Conservation (phyloP, 2,888 invertebrate genomes). For the Cremastinae sp. region DNA sequence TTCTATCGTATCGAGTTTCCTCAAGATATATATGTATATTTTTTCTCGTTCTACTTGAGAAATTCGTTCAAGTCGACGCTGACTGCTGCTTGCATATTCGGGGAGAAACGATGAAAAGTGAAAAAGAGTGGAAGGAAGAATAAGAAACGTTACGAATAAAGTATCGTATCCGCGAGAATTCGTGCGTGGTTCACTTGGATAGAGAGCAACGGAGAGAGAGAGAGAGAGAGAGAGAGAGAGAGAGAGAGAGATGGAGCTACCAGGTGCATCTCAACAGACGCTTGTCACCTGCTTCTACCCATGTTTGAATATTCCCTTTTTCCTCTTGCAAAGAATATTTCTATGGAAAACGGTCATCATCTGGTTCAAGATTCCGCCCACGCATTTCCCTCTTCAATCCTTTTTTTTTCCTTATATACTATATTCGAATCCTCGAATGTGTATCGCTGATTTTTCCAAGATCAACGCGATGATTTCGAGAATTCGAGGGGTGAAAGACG, state of each 20-base stretch:
- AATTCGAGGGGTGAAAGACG: not conserved
- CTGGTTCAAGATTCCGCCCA: slow-evolving; percentile 17
- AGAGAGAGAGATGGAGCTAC: slow-evolving; percentile 13
- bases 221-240: too few relatives aligned
- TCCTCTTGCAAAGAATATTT: slow-evolving; percentile 25
- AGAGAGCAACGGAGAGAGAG: slow-evolving; percentile 1
- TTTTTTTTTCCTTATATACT: not conserved
- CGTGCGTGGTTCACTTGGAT: slow-evolving; percentile 24
- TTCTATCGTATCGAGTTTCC: slow-evolving; percentile 58
- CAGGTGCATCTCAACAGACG: slow-evolving; percentile 61
- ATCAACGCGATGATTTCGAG: slow-evolving; percentile 4
- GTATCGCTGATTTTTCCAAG: slow-evolving; percentile 26
- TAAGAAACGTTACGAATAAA: slow-evolving; percentile 30
- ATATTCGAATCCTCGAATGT: not conserved
- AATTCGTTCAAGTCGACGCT: slow-evolving; percentile 25
- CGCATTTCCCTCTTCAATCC: slow-evolving; percentile 11
- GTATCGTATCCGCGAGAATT: slow-evolving; percentile 38
- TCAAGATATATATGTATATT: slow-evolving; percentile 59
- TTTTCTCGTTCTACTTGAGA: slow-evolving; percentile 40
- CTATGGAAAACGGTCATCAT: slow-evolving; percentile 18
- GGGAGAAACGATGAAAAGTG: slow-evolving; percentile 19
- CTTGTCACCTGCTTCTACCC: slow-evolving; percentile 61
- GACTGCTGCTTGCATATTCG: not conserved
- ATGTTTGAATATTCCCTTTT: slow-evolving; percentile 48
- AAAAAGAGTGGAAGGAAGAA: slow-evolving; percentile 27